Evolutionary conservation across 2,797 vertebrate genomes (phyloP).

Genomic region (Atherinosoma microstoma): DNA sequence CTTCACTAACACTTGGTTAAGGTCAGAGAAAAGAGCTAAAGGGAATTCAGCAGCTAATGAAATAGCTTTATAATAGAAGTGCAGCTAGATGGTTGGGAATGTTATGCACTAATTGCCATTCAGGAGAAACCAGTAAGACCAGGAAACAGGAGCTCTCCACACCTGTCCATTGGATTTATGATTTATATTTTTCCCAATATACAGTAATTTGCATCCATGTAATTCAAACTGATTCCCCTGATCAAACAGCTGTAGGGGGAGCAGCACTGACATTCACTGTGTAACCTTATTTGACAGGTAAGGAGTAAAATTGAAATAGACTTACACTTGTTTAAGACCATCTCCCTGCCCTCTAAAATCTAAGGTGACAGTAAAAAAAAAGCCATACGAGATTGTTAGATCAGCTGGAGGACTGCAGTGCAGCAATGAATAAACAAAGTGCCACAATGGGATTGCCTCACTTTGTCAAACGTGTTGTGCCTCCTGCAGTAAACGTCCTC

Average conservation of each 20-base stretch:
- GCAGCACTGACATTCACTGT: constrained; percentile 20
- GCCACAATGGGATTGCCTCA: constrained; percentile 36
- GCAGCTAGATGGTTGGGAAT: neutral
- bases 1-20: constrained; percentile 31
- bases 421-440: constrained; percentile 52
- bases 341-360: constrained; percentile 36
- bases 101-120: constrained; percentile 5
- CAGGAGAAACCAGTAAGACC: constrained; percentile 1
- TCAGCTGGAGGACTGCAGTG: constrained; percentile 41
- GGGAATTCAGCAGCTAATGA: constrained; percentile 36
- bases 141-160: constrained; percentile 28
- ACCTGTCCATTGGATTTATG: constrained; percentile 58
- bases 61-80: neutral
- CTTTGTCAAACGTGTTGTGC: constrained; percentile 42
- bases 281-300: constrained; percentile 45
- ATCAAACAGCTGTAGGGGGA: constrained; percentile 42
- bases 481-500: constrained; percentile 47
- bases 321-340: constrained; percentile 33
- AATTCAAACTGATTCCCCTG: constrained; percentile 55
- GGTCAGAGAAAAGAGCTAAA: constrained; percentile 47
- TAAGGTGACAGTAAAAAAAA: constrained; percentile 19
- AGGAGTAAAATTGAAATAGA: constrained; percentile 47
- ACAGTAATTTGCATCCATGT: constrained; percentile 42
- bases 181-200: constrained; percentile 39
- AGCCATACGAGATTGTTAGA: constrained; percentile 20